Base-by-base conservation (phyloP, 2,113 vertebrate species). In the Nanorana parkeri region DNA sequence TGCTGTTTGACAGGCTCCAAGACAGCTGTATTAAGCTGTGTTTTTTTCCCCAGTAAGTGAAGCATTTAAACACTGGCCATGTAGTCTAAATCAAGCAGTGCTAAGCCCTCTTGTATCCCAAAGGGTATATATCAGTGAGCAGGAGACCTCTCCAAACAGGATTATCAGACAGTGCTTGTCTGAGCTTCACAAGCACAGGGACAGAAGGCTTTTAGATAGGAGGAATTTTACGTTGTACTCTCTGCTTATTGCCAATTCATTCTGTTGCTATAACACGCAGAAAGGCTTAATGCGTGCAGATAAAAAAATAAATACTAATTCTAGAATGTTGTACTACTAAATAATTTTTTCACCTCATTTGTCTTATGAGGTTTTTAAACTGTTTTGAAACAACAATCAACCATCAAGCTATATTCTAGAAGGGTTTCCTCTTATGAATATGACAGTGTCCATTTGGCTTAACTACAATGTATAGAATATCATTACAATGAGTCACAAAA, bases 11-110 rank as follows among this genome's bases (percentile, higher is more conserved):
- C 80, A 83, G 80, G 80, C 75, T 83, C 32, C 36, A 41, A 83
- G 80, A 83, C 80, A 83, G 72, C 80, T 76, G 72, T 83, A 83
- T 83, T 83, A 83, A 83, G 72, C 80, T 64, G 67, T 60, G 23
- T 68, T 76, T 67, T 81, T 68, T 83, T 76, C 52, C 72, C 20
- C 63, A 83, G 80, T 72, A 76, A 83, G 80, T 76, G 71, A 83
- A 83, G 80, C 80, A 83, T 83, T 83, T 76, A 83, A 83, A 83
- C 80, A 83, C 80, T 75, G 80, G 80, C 80, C 80, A 83, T 83
- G 80, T 76, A 83, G 80, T 83, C 80, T 83, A 83, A 83, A 83
- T 83, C 80, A 83, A 83, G 80, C 80, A 83, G 80, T 83, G 80
- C 80, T 83, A 83, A 83, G 80, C 80, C 80, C 72, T 83, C 80